Evolutionary conservation across 53 echinoderm and acorn worm genomes (phyloP).

Genomic region (Astropecten irregularis): DNA sequence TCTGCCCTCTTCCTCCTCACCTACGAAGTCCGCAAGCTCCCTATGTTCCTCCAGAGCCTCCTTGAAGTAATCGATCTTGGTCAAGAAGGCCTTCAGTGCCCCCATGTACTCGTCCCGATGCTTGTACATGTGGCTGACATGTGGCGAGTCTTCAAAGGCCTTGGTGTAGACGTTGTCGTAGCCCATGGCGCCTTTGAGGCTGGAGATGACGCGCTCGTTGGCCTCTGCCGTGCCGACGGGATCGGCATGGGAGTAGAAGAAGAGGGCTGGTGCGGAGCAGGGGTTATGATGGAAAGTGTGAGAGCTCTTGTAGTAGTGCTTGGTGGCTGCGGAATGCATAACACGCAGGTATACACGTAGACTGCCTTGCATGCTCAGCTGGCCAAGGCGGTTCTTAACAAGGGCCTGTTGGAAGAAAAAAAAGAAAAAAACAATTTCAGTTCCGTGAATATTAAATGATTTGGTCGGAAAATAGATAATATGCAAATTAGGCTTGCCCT

Average conservation of each 20-base stretch:
- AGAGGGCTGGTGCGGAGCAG: constrained; percentile 73
- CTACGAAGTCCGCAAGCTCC: constrained; percentile 5
- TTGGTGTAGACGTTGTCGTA: constrained; percentile 72
- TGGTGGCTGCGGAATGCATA: constrained; percentile 66
- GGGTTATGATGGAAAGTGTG: constrained; percentile 76
- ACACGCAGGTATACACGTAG: constrained; percentile 60
- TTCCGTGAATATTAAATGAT: too few relatives aligned
- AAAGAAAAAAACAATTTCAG: not conserved
- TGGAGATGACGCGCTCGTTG: constrained; percentile 64
- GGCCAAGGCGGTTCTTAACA: constrained; percentile 34
- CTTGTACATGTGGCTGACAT: constrained; percentile 94
- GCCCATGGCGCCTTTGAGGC: constrained; percentile 64
- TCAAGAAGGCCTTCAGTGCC: constrained; percentile 62
- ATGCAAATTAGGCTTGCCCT: too few relatives aligned
- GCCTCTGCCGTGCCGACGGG: constrained; percentile 67
- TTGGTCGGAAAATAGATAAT: too few relatives aligned
- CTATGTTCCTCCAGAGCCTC: constrained; percentile 43
- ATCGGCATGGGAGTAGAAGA: constrained; percentile 88
- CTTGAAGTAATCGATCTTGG: constrained; percentile 71
- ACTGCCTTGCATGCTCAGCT: constrained; percentile 60
- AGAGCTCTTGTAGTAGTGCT: constrained; percentile 69
- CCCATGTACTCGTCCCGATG: constrained; percentile 82
- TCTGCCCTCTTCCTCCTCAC: not conserved
- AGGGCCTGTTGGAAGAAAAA: constrained; percentile 27
- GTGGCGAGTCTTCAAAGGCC: constrained; percentile 79